A percentile compares a stretch with the other conserved stretches of the same genome.
Evolutionary conservation across 1,140 invertebrate genomes (phyloP).

Genomic region (Drosophila sechellia): DNA sequence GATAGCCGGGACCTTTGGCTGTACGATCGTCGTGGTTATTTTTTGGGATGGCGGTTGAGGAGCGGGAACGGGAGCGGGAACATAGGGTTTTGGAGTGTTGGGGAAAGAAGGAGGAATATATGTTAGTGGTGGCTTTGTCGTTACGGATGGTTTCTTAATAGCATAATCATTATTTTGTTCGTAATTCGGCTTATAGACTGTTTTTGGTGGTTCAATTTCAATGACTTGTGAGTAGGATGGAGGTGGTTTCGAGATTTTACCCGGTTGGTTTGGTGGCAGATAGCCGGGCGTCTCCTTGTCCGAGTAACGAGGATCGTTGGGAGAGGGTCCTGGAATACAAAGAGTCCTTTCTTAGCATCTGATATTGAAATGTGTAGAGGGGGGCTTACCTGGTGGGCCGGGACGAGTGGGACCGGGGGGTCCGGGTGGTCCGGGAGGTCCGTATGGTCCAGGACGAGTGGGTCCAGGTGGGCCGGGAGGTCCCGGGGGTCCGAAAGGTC

Average conservation of each 20-base stretch:
- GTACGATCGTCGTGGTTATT: constrained; percentile 55
- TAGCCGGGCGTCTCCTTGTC: constrained; percentile 74
- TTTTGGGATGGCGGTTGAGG: constrained; percentile 58
- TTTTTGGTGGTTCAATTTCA: constrained; percentile 50
- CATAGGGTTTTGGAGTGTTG: constrained; percentile 54
- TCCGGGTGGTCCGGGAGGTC: constrained; percentile 10
- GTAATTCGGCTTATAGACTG: constrained; percentile 70
- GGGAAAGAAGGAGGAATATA: constrained; percentile 81
- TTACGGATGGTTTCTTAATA: constrained; percentile 61
- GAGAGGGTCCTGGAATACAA: constrained; percentile 26
- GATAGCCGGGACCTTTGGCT: constrained; percentile 79
- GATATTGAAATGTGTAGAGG: too few species aligned
- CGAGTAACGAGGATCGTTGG: constrained; percentile 72
- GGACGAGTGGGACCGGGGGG: constrained; percentile 29
- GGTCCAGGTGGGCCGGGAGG: constrained; percentile 43
- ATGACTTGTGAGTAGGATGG: constrained; percentile 58
- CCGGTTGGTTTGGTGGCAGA: constrained; percentile 72
- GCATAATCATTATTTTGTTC: constrained; percentile 67
- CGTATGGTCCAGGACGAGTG: constrained; percentile 41
- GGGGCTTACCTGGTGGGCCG: constrained; percentile 37
- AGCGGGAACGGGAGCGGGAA: constrained; percentile 61
- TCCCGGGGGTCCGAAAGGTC: constrained; percentile 46
- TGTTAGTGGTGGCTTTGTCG: constrained; percentile 71
- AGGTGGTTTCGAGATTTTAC: constrained; percentile 64
- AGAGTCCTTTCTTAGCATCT: neutral